Base-by-base conservation (phyloP, 2,113 vertebrate genomes). In the Gila orcuttii region DNA sequence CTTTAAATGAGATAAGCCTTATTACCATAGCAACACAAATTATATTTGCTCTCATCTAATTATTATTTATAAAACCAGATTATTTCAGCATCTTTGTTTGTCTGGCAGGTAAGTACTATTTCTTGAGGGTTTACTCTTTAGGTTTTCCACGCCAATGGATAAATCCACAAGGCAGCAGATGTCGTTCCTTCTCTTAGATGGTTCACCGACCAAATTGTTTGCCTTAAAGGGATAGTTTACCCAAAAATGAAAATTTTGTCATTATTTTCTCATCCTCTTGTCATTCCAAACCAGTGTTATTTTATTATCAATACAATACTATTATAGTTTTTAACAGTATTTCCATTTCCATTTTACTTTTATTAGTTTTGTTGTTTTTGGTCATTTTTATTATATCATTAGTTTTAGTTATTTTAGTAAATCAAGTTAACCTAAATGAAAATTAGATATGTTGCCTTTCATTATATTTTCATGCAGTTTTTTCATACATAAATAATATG, bases 1-100 rank as follows among this genome's bases (percentile, higher is more conserved):
- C 57, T 62, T 42, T 79, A 23, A 39, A 25, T 62, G 28, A 64
- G 78, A 45, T 10, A 5, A 28, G 23, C 59, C 59, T 28, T 6
- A 64, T 80, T 80, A 64, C 59, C 78, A 64, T 64, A 64, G 39
- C 39, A 80, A 80, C 78, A 64, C 15, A 64, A 45, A 80, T 64
- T 0, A 80, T 64, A 80, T 64, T 64, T 80, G 78, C 39, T 64
- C 36, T 80, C 6, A 45, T 47, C 6, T 17, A 45, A 62, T 80
- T 42, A 25, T 79, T 79, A 45, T 80, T 64, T 80, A 45, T 42
- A 45, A 31, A 80, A 28, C 11, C 23, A 42, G 55, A 39, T 39
- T 60, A 42, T 79, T 79, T 79, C 57, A 42, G 57, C 33, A 60
- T 60, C 77, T 78, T 74, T 78, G 50, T 57, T 78, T 59, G n/a